These are phyloP conservation scores for Bilobella aurantiaca DNA, from an alignment of 1,140 invertebrate genomes.

Conservation along the genomic window DNA sequence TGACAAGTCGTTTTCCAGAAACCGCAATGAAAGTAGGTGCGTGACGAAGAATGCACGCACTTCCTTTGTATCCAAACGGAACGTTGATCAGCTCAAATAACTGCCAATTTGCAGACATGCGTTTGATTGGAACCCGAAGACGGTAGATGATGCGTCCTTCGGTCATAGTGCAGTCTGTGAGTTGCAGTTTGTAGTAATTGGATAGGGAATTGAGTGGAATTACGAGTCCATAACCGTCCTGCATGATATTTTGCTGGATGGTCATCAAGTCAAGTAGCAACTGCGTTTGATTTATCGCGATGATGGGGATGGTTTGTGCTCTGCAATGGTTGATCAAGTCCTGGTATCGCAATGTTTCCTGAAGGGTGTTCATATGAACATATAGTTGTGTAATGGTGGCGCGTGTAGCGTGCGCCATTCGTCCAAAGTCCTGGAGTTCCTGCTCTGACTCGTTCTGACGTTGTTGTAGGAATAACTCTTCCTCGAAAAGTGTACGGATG, in stretches of 20 bases:
- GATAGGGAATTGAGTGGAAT: not conserved
- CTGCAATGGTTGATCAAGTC: not conserved
- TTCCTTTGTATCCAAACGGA: not conserved
- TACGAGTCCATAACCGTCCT: not conserved
- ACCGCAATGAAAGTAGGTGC: not conserved
- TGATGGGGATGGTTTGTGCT: not conserved
- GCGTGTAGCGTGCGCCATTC: not conserved
- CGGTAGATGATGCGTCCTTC: not conserved
- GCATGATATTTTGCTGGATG: not conserved
- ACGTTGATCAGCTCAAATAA: not conserved
- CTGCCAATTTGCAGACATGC: not conserved
- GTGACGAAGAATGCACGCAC: not conserved
- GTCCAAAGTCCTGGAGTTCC: not conserved
- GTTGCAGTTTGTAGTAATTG: not conserved
- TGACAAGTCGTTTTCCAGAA: not conserved
- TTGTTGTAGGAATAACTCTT: not conserved
- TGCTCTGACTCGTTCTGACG: not conserved
- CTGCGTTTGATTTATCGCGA: not conserved
- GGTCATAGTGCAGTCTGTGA: not conserved
- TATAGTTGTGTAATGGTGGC: not conserved
- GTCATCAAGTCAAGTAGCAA: not conserved
- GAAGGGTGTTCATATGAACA: not conserved
- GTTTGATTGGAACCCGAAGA: not conserved
- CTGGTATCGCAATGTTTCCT: not conserved
- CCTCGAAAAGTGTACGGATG: not conserved